Conservation (phyloP, 2,797 vertebrate genomes). For the Acomys russatus region DNA sequence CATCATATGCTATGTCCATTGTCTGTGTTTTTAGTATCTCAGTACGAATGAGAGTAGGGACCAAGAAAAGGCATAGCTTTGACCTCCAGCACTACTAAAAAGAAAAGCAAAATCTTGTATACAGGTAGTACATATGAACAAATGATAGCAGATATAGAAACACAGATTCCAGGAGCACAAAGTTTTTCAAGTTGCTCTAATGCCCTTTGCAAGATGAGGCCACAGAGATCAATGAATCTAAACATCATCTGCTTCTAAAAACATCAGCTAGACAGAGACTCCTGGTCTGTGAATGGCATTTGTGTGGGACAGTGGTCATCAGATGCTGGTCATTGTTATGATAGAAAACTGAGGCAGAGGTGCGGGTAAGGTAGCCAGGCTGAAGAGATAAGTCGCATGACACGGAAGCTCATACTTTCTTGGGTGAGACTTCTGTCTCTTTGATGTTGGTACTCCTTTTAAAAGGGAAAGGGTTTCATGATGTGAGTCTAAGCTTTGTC, state of each 20-base stretch:
- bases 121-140: neutral
- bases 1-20: neutral
- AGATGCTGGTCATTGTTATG: too few relatives aligned
- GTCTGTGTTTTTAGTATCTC: neutral
- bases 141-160: too few relatives aligned
- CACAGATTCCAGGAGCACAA: neutral
- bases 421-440: neutral
- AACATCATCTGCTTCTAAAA: slow-evolving; percentile 78
- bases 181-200: slow-evolving; percentile 62
- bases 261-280: neutral
- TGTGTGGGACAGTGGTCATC: too few relatives aligned
- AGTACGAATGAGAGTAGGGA: neutral
- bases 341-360: neutral
- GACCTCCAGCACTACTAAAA: neutral
- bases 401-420: neutral
- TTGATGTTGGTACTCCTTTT: neutral
- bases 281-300: fast-evolving
- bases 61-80: neutral
- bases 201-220: slow-evolving; percentile 80
- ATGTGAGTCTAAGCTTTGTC: neutral
- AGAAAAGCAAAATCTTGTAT: neutral
- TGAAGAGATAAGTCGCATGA: too few relatives aligned
- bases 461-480: neutral
- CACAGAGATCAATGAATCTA: slow-evolving; percentile 73
- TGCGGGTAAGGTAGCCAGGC: neutral